phyloP scores from a whole-genome alignment of 2,113 vertebrate species.

The Alces alces region DNA sequence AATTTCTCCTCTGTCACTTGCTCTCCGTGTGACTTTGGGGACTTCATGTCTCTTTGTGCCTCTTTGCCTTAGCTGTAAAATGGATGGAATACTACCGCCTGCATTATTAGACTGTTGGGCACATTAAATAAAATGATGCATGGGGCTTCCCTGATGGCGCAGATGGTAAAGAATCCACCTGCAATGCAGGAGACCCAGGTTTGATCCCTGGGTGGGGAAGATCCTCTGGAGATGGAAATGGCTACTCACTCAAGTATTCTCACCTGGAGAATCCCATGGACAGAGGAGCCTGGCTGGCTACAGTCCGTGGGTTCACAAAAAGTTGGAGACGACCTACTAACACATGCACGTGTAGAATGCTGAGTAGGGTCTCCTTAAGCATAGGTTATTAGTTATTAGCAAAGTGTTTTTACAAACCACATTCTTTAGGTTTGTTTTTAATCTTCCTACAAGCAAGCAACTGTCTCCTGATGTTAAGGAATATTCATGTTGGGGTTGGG shows the following conservation, averaged over 20 bases:
- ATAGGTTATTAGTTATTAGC: background rate
- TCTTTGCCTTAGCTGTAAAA: background rate
- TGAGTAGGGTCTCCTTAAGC: background rate
- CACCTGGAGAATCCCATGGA: background rate
- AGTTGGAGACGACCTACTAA: background rate
- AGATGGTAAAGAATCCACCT: background rate
- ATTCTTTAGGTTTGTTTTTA: background rate
- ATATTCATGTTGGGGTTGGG: background rate
- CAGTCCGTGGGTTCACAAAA: background rate
- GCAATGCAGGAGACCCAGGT: background rate
- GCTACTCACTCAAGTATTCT: background rate
- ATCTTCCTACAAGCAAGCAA: background rate
- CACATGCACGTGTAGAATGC: background rate
- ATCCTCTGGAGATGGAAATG: background rate
- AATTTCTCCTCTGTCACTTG: background rate
- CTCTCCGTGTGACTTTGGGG: background rate
- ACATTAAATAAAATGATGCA: background rate
- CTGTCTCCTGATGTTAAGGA: background rate
- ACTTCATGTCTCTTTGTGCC: background rate
- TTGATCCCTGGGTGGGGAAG: background rate
- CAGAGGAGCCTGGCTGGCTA: background rate
- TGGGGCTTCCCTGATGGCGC: background rate
- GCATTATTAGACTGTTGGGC: accelerated
- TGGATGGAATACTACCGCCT: background rate
- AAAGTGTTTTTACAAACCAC: conserved; percentile 10